Conservation (phyloP, 1,140 invertebrate genomes). For the Drosophila pachea region DNA sequence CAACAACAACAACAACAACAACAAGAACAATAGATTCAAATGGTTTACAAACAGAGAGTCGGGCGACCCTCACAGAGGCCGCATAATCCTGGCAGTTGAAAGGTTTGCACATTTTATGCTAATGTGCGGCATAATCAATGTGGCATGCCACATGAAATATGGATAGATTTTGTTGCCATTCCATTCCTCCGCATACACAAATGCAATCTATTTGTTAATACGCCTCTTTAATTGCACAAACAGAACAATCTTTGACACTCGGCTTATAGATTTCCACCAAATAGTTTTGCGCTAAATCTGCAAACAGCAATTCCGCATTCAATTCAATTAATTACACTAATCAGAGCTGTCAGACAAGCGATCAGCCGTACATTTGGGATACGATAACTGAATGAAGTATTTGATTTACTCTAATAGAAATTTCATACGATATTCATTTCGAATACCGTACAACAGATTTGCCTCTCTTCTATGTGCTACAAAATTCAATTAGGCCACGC, state of each 20-base stretch:
- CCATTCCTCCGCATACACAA: not conserved
- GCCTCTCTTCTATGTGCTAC: no score
- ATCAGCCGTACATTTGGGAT: no score
- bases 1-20: constrained; percentile 10
- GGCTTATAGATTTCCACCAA: not conserved
- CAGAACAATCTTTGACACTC: constrained; percentile 20
- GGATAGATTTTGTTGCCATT: constrained; percentile 1
- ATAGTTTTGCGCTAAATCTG: constrained; percentile 4
- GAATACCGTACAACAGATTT: not conserved
- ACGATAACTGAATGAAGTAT: no score
- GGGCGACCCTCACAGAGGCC: constrained; percentile 7
- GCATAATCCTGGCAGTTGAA: constrained; percentile 15
- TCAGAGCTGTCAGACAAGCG: constrained; percentile 17
- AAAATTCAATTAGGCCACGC: not conserved
- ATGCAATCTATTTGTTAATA: constrained; percentile 6
- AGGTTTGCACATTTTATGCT: constrained; percentile 33
- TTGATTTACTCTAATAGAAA: no score
- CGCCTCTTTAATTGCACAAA: not conserved
- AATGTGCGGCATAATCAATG: constrained; percentile 41
- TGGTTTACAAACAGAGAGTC: constrained; percentile 21
- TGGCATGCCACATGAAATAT: constrained; percentile 22
- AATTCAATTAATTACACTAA: constrained; percentile 38
- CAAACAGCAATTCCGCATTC: constrained; percentile 23
- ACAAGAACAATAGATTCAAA: constrained; percentile 30
- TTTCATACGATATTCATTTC: not conserved